These are phyloP conservation scores for Drosophila parthenogenetica DNA, from an alignment of 2,888 invertebrate genomes.

Conservation along the genomic window DNA sequence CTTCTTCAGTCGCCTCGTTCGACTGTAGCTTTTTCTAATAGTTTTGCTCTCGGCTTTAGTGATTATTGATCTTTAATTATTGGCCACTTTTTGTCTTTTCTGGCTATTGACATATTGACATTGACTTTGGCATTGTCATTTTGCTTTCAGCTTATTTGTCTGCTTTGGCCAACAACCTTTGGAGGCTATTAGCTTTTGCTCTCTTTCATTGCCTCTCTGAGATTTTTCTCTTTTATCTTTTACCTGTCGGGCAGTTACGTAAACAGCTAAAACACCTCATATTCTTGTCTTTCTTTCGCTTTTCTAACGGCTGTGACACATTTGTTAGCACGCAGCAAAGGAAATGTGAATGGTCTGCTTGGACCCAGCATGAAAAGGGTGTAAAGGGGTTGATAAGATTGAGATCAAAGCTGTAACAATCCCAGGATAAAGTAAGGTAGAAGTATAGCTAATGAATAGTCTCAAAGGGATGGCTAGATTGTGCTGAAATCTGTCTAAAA, in stretches of 20 bases:
- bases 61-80: slow-evolving; percentile 67
- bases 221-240: slow-evolving; percentile 36
- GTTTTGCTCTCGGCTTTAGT: slow-evolving; percentile 2
- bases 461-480: too few species aligned
- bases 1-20: too few species aligned
- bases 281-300: slow-evolving; percentile 3
- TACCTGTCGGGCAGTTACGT: slow-evolving; percentile 40
- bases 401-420: too few species aligned
- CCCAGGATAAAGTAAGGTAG: too few species aligned
- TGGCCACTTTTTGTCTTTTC: slow-evolving; percentile 29
- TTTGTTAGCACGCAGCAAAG: slow-evolving; percentile 15
- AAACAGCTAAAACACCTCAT: slow-evolving; percentile 26
- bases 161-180: slow-evolving; percentile 58
- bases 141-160: slow-evolving; percentile 2
- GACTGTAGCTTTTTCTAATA: too few species aligned
- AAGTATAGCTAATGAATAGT: too few species aligned
- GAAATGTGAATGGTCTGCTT: not conserved
- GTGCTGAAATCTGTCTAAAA: too few species aligned
- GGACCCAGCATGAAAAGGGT: too few species aligned
- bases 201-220: slow-evolving; percentile 1
- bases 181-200: slow-evolving; percentile 3
- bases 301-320: slow-evolving; percentile 19
- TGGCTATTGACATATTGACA: slow-evolving; percentile 60
- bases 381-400: too few species aligned
- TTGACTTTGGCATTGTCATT: slow-evolving; percentile 45